phyloP scores from a whole-genome alignment of 2,797 vertebrate species.

The Leontopithecus rosalia region DNA sequence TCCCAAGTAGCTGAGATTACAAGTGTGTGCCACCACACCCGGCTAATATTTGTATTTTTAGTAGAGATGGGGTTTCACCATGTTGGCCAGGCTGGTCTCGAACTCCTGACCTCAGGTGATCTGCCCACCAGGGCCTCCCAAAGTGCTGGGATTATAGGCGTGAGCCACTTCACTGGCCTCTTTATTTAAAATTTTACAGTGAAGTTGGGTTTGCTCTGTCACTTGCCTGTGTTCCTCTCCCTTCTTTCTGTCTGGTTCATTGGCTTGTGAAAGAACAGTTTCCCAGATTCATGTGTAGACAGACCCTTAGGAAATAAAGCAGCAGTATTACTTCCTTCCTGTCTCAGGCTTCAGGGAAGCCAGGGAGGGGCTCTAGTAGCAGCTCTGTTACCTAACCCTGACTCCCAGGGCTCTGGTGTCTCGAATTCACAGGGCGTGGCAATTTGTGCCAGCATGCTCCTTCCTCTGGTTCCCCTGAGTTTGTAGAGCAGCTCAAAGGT shows the following conservation, averaged over 20 bases:
- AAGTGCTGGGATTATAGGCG: background rate
- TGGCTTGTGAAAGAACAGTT: background rate
- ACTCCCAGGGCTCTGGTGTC: accelerated
- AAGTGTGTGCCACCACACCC: background rate
- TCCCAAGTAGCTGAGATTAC: background rate
- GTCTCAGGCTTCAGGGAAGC: background rate
- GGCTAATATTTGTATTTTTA: background rate
- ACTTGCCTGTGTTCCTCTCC: background rate
- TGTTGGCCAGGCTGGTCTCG: background rate
- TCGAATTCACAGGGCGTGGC: accelerated
- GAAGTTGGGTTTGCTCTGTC: background rate
- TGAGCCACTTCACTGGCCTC: background rate
- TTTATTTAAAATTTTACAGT: background rate
- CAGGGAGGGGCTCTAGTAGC: background rate
- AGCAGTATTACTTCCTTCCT: accelerated
- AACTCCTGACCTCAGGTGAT: background rate
- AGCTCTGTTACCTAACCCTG: background rate
- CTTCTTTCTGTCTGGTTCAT: background rate
- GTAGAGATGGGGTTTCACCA: background rate
- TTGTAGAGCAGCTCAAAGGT: background rate
- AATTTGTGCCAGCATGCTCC: no score
- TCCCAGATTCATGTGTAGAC: background rate
- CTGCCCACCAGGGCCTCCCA: background rate
- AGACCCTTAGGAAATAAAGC: background rate
- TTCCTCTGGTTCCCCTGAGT: background rate